These are phyloP conservation scores for Drosophila paranaensis DNA, from an alignment of 2,888 invertebrate genomes.

Conservation along the genomic window DNA sequence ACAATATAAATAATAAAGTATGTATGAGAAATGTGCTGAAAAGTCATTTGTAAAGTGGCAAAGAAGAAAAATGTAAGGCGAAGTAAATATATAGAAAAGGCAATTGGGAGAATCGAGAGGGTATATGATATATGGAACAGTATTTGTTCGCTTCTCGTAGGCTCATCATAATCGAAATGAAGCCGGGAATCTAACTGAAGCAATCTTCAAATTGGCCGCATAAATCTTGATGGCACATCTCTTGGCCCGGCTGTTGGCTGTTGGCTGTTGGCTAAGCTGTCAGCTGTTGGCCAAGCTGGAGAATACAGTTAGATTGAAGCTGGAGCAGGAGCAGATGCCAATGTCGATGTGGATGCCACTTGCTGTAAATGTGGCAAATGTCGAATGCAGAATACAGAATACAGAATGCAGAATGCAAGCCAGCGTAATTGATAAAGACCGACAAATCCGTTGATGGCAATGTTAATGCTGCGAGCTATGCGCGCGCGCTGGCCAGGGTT, in stretches of 20 bases:
- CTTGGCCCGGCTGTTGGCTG: constrained; percentile 51
- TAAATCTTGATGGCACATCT: constrained; percentile 62
- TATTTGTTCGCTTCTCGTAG: not conserved
- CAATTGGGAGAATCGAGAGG: not conserved
- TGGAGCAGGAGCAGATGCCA: constrained; percentile 37
- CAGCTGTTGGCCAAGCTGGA: constrained; percentile 52
- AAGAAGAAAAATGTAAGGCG: constrained; percentile 5
- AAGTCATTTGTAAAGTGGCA: not conserved
- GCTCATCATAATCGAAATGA: constrained; percentile 10
- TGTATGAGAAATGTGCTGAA: not conserved
- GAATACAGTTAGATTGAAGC: constrained; percentile 51
- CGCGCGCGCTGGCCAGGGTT: constrained; percentile 12
- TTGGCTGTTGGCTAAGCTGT: constrained; percentile 60
- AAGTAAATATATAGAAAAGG: not conserved
- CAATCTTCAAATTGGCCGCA: constrained; percentile 53
- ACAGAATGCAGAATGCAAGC: constrained; percentile 38
- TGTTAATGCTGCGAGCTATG: constrained; percentile 68
- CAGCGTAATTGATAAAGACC: constrained; percentile 81
- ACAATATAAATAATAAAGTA: constrained; percentile 11
- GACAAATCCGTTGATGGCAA: constrained; percentile 80
- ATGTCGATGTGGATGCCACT: constrained; percentile 64
- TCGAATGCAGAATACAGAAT: constrained; percentile 39
- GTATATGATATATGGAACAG: constrained; percentile 2
- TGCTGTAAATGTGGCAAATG: constrained; percentile 67
- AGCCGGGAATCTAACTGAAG: constrained; percentile 7